Conservation (phyloP, 1,140 invertebrate genomes). For the Yoshiicerus persimilis region DNA sequence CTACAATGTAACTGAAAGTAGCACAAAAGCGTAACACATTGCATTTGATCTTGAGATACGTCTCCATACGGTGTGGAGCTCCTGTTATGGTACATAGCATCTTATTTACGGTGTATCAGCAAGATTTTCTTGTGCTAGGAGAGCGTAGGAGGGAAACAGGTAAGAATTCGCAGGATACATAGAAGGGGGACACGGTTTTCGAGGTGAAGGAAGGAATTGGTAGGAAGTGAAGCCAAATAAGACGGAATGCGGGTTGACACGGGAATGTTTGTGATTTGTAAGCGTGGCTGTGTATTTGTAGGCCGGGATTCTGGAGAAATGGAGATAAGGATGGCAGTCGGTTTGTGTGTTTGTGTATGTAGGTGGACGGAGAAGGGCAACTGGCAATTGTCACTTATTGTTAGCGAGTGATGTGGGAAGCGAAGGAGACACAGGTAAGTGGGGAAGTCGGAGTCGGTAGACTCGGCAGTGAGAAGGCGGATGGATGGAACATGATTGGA, state of each 20-base stretch:
- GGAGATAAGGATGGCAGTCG: too few relatives aligned
- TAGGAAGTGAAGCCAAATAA: neutral
- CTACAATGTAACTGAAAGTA: too few relatives aligned
- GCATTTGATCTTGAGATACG: too few relatives aligned
- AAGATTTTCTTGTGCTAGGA: neutral
- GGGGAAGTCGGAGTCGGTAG: neutral
- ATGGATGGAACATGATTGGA: neutral
- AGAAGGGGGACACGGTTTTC: too few relatives aligned
- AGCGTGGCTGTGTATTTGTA: too few relatives aligned
- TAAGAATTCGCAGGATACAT: neutral
- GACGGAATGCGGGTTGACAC: neutral
- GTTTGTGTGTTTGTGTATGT: too few relatives aligned
- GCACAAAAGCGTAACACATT: too few relatives aligned
- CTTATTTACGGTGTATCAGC: neutral
- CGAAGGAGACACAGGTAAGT: neutral
- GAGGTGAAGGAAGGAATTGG: too few relatives aligned
- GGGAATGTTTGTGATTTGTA: neutral
- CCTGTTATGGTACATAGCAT: neutral
- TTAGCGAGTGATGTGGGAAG: neutral
- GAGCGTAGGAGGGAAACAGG: neutral
- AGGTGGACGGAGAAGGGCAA: too few relatives aligned
- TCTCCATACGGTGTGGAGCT: neutral
- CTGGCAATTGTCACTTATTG: neutral
- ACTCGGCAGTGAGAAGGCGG: neutral
- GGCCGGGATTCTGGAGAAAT: too few relatives aligned